A percentile compares a stretch with the other conserved stretches of the same genome.
phyloP scores from a whole-genome alignment of 2,113 vertebrate genomes.

The Sterrhoptilus dennistouni region DNA sequence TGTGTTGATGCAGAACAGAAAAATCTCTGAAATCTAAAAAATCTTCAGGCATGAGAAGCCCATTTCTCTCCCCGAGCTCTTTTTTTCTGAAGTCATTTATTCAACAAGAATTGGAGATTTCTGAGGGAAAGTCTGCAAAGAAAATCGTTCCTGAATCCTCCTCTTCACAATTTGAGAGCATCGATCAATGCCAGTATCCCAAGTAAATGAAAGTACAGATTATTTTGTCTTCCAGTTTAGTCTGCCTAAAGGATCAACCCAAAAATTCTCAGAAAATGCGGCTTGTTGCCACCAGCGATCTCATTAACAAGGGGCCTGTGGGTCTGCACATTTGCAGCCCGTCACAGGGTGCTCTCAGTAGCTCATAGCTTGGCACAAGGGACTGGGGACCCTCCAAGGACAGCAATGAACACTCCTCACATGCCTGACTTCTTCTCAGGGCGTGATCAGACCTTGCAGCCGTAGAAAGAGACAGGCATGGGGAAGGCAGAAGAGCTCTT shows the following conservation, averaged over 20 bases:
- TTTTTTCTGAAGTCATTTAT: not conserved
- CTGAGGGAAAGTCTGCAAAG: not conserved
- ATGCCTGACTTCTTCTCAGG: not conserved
- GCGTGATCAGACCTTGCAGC: not conserved
- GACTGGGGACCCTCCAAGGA: not conserved
- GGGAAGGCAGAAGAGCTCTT: conserved; percentile 21
- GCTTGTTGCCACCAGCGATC: conserved; percentile 6
- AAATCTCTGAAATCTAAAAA: not conserved
- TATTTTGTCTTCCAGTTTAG: not conserved
- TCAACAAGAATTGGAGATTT: not conserved
- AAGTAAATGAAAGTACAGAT: not conserved
- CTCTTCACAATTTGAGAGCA: not conserved
- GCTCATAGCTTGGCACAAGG: not conserved
- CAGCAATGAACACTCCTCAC: not conserved
- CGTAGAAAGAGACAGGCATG: not conserved
- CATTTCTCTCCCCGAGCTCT: not conserved
- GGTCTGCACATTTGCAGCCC: not conserved
- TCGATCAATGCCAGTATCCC: not conserved
- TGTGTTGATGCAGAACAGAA: not conserved
- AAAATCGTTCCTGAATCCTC: not conserved
- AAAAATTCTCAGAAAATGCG: not conserved
- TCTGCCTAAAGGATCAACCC: not conserved
- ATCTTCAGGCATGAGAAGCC: not conserved
- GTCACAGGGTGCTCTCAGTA: not conserved
- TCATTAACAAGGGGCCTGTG: not conserved